Percentiles rank a stretch among this genome's conserved stretches.
These are phyloP conservation scores for Cosmia pyralina DNA, from an alignment of 2,888 invertebrate genomes.

Conservation along the genomic window DNA sequence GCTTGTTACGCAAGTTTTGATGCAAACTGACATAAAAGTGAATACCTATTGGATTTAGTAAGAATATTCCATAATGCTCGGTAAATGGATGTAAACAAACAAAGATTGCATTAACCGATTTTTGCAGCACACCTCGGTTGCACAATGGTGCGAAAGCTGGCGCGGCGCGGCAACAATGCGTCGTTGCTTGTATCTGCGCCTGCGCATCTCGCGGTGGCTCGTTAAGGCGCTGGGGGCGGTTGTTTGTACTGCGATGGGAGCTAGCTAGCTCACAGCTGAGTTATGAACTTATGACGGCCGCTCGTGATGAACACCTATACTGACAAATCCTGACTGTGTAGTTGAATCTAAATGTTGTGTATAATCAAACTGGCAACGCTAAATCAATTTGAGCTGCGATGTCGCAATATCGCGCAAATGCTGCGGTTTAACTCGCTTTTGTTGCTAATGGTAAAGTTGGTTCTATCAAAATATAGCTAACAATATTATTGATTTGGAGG, in stretches of 20 bases:
- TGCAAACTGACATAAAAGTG: slow-evolving; percentile 45
- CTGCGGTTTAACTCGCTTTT: slow-evolving; percentile 19
- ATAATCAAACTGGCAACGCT: slow-evolving; percentile 52
- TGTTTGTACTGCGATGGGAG: slow-evolving; percentile 81
- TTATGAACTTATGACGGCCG: slow-evolving; percentile 75
- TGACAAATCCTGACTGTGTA: slow-evolving; percentile 61
- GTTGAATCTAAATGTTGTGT: slow-evolving; percentile 53
- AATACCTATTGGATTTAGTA: slow-evolving; percentile 54
- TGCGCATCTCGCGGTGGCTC: slow-evolving; percentile 88
- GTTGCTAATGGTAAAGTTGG: neutral
- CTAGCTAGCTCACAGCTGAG: slow-evolving; percentile 71
- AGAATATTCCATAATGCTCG: slow-evolving; percentile 73
- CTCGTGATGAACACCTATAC: slow-evolving; percentile 75
- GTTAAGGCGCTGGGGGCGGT: slow-evolving; percentile 86
- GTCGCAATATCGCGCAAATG: slow-evolving; percentile 42
- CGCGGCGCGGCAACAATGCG: slow-evolving; percentile 87
- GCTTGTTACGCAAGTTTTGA: slow-evolving; percentile 36
- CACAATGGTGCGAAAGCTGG: slow-evolving; percentile 90
- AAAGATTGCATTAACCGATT: slow-evolving; percentile 85
- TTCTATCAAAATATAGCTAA: slow-evolving; percentile 4
- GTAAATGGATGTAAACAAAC: slow-evolving; percentile 86
- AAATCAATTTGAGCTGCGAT: slow-evolving; percentile 46
- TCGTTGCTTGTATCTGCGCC: slow-evolving; percentile 84
- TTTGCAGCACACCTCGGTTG: slow-evolving; percentile 80
- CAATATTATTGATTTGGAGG: neutral